Conservation (phyloP, 2,797 vertebrate genomes). For the Syngnathus acus region DNA sequence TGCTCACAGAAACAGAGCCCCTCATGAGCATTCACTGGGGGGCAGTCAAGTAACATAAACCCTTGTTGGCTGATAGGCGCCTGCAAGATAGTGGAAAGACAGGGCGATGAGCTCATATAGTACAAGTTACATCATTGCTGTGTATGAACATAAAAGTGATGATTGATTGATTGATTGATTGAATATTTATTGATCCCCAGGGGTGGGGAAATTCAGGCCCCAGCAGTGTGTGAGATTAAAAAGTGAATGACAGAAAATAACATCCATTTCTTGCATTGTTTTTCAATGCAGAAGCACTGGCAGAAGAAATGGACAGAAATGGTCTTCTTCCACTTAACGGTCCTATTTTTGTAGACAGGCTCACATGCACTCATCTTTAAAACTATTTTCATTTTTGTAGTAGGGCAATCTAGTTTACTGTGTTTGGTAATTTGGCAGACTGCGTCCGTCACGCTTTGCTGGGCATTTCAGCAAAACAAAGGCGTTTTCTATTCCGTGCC, state of each 20-base stretch:
- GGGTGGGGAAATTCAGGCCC: too few relatives aligned
- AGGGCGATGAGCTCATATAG: conserved; percentile 47
- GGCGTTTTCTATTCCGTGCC: too few relatives aligned
- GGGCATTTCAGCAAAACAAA: too few relatives aligned
- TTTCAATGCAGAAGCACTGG: background rate
- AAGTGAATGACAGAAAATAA: conserved; percentile 1
- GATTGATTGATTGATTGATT: too few relatives aligned
- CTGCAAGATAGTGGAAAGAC: conserved; percentile 6
- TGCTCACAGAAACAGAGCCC: conserved; percentile 22
- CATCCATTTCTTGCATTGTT: background rate
- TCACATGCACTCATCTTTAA: too few relatives aligned
- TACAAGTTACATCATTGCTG: conserved; percentile 36
- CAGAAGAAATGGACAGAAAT: background rate
- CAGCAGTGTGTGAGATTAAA: conserved; percentile 17
- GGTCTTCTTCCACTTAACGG: background rate
- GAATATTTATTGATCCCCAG: too few relatives aligned
- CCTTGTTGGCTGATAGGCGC: conserved; percentile 7
- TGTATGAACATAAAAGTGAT: conserved; percentile 16
- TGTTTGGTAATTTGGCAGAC: too few relatives aligned
- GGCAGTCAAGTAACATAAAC: conserved; percentile 71
- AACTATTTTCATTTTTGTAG: too few relatives aligned
- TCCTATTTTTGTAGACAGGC: too few relatives aligned
- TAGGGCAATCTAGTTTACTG: too few relatives aligned
- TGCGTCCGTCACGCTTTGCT: too few relatives aligned
- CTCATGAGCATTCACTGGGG: conserved; percentile 67